Evolutionary conservation across 2,888 invertebrate species (phyloP).

Genomic region (Diadromus collaris): DNA sequence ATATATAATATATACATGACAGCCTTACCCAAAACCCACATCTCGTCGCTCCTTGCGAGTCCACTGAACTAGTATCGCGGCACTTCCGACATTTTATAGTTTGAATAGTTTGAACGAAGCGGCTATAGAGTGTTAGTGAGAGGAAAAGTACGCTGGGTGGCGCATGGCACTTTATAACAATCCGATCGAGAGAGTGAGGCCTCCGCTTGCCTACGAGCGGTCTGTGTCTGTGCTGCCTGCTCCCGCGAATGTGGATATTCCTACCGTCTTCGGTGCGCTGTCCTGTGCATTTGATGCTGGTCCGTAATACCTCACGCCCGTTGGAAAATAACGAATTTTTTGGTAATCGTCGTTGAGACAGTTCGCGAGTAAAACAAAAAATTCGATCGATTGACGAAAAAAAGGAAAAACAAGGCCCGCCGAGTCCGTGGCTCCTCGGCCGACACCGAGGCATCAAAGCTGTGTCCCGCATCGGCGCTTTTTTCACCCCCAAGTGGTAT

Average conservation of each 20-base stretch:
- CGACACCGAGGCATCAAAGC: constrained; percentile 54
- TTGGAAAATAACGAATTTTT: constrained; percentile 8
- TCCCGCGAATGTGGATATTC: constrained; percentile 59
- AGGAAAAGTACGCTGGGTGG: constrained; percentile 51
- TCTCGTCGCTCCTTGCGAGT: background rate
- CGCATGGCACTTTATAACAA: constrained; percentile 46
- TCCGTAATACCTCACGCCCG: constrained; percentile 36
- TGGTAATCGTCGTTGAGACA: background rate
- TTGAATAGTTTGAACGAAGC: constrained; percentile 31
- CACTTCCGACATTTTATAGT: constrained; percentile 3
- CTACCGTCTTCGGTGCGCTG: constrained; percentile 53
- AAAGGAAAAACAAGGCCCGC: constrained; percentile 3
- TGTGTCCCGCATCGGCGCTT: constrained; percentile 76
- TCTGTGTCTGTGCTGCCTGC: constrained; percentile 60
- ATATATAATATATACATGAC: background rate
- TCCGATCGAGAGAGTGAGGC: constrained; percentile 35
- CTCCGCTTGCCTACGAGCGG: constrained; percentile 43
- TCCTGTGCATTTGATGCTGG: constrained; percentile 52
- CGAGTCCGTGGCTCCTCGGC: background rate
- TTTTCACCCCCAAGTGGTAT: constrained; percentile 79
- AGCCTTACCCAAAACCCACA: background rate
- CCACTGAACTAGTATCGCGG: background rate
- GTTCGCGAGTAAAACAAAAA: background rate
- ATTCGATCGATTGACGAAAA: constrained; percentile 11
- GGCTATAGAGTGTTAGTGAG: constrained; percentile 22